phyloP scores from a whole-genome alignment of 35 echinoderm and acorn worm genomes.

The Hemicentrotus pulcherrimus region DNA sequence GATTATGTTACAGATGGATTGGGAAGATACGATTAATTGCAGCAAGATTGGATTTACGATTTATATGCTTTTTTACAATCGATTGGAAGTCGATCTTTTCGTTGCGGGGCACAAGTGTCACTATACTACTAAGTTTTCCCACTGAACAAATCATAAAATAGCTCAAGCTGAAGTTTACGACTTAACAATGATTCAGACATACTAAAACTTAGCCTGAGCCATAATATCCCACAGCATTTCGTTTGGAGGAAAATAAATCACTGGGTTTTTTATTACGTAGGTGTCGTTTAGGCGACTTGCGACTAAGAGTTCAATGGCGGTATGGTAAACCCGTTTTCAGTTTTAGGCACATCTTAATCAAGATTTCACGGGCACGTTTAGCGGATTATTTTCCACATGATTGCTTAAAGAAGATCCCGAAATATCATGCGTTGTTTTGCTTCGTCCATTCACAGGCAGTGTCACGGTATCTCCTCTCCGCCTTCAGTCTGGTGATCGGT shows the following conservation, averaged over 20 bases:
- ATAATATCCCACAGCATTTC: background rate
- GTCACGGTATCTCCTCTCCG: background rate
- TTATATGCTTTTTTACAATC: too few species aligned
- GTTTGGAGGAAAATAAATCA: background rate
- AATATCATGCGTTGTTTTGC: background rate
- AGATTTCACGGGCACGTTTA: slow-evolving; percentile 1
- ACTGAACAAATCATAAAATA: background rate
- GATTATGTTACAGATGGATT: too few species aligned
- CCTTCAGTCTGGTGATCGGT: background rate
- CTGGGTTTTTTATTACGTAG: too few species aligned
- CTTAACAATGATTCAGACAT: background rate
- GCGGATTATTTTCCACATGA: background rate
- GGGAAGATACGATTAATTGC: too few species aligned
- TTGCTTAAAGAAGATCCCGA: background rate
- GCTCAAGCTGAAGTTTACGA: background rate
- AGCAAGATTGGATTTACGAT: too few species aligned
- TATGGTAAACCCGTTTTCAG: background rate
- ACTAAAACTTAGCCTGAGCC: background rate
- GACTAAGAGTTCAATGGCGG: background rate
- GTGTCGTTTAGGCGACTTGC: background rate
- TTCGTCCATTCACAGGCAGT: background rate
- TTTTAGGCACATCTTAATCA: background rate
- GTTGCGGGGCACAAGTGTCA: too few species aligned
- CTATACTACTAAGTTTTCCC: too few species aligned
- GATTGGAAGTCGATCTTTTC: too few species aligned